These are phyloP conservation scores for Dascyllus trimaculatus DNA, from an alignment of 2,113 vertebrate genomes.

Conservation along the genomic window DNA sequence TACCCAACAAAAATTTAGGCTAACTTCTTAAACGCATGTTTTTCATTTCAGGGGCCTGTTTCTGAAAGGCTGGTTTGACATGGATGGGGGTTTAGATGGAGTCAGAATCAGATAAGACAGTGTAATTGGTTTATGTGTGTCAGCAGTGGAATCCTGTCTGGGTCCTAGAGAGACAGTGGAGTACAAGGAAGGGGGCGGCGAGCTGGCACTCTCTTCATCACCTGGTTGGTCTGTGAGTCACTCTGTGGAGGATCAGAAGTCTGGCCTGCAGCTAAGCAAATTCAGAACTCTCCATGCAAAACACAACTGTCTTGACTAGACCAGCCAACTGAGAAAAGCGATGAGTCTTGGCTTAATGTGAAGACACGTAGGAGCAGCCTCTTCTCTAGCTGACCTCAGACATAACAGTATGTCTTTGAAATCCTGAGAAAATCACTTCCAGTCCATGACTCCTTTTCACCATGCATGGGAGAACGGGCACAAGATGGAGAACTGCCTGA, in stretches of 20 bases:
- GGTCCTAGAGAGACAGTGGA: conserved; percentile 63
- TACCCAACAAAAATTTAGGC: conserved; percentile 37
- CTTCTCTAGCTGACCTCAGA: conserved; percentile 62
- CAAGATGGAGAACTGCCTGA: conserved; percentile 54
- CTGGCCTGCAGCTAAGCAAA: conserved; percentile 37
- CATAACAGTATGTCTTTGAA: conserved; percentile 61
- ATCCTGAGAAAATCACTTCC: conserved; percentile 63
- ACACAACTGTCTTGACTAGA: conserved; percentile 17
- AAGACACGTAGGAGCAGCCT: conserved; percentile 43
- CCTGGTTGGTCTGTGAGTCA: conserved; percentile 67
- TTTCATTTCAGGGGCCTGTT: conserved; percentile 78
- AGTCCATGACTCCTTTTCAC: conserved; percentile 51
- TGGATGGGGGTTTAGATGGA: conserved; percentile 73
- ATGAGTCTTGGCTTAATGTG: conserved; percentile 43
- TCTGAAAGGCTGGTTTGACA: conserved; percentile 78
- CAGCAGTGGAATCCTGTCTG: conserved; percentile 80
- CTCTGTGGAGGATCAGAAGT: conserved; percentile 48
- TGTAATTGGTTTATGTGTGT: conserved; percentile 84
- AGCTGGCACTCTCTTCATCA: conserved; percentile 75
- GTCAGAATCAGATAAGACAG: conserved; percentile 81
- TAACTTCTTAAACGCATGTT: conserved; percentile 75
- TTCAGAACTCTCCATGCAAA: conserved; percentile 27
- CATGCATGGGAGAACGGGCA: conserved; percentile 38
- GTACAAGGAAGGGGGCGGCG: conserved; percentile 39
- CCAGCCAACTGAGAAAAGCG: conserved; percentile 24